Evolutionary conservation across 2,797 vertebrate genomes (phyloP).

Genomic region (Columba guinea): DNA sequence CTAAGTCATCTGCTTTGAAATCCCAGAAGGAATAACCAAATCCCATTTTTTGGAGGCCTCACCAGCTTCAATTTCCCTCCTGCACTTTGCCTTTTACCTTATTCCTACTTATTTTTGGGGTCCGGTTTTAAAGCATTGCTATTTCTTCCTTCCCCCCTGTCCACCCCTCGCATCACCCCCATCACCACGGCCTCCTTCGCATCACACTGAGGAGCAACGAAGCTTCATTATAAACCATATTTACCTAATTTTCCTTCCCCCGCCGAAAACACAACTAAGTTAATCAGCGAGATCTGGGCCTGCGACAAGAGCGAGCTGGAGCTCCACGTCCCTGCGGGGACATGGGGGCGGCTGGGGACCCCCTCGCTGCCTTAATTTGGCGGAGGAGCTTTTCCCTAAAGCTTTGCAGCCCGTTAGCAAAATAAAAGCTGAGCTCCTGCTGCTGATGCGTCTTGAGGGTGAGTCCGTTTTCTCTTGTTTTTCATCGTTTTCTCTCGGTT

Average conservation of each 20-base stretch:
- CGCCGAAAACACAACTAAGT: background rate
- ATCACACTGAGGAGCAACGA: background rate
- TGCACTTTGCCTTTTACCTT: background rate
- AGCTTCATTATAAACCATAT: fast-evolving
- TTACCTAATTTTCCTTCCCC: background rate
- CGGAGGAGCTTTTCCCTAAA: background rate
- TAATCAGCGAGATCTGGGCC: background rate
- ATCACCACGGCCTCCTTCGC: background rate
- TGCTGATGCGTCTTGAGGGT: background rate
- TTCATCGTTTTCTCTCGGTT: background rate
- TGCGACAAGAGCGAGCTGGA: background rate
- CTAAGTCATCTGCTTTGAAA: background rate
- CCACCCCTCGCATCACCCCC: background rate
- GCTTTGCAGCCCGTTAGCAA: background rate
- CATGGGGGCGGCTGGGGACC: background rate
- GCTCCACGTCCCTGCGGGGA: background rate
- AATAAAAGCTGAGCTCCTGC: background rate
- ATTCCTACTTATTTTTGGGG: background rate
- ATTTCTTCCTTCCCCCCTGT: background rate
- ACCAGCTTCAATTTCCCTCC: fast-evolving
- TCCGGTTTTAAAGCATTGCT: fast-evolving
- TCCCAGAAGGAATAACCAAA: background rate
- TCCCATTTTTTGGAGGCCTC: background rate
- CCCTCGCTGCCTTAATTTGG: background rate
- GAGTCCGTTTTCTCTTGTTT: background rate